phyloP scores from a whole-genome alignment of 1,140 invertebrate species.

The Probaryconus sp. region DNA sequence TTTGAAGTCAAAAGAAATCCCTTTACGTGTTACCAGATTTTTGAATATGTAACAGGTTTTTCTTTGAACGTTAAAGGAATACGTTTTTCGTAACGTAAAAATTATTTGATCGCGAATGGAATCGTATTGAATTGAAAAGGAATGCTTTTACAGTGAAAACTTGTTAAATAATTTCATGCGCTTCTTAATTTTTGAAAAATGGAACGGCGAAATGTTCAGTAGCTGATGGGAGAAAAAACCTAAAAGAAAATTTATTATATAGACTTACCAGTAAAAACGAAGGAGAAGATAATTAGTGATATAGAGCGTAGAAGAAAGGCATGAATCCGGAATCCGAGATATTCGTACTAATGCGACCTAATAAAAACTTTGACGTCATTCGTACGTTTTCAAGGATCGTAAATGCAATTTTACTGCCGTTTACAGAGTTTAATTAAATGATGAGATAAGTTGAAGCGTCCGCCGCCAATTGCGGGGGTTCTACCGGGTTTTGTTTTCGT shows the following conservation, averaged over 20 bases:
- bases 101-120: no score
- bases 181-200: no score
- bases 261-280: constrained; percentile 20
- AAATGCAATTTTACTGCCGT: constrained; percentile 48
- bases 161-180: no score
- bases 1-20: no score
- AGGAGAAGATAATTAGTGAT: constrained; percentile 27
- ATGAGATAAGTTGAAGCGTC: constrained; percentile 43
- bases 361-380: constrained; percentile 56
- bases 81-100: no score
- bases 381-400: constrained; percentile 43
- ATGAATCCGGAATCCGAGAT: constrained; percentile 37
- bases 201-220: no score
- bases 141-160: no score
- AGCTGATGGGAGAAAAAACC: no score
- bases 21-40: no score
- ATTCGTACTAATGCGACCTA: constrained; percentile 46
- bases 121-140: no score
- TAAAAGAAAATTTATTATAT: constrained; percentile 12
- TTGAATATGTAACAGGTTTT: background rate
- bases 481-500: constrained; percentile 26
- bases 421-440: constrained; percentile 54
- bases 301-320: constrained; percentile 22
- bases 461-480: constrained; percentile 17
- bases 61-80: no score